Conservation (phyloP, 2,797 vertebrate species). For the Oreonectes daqikongensis region DNA sequence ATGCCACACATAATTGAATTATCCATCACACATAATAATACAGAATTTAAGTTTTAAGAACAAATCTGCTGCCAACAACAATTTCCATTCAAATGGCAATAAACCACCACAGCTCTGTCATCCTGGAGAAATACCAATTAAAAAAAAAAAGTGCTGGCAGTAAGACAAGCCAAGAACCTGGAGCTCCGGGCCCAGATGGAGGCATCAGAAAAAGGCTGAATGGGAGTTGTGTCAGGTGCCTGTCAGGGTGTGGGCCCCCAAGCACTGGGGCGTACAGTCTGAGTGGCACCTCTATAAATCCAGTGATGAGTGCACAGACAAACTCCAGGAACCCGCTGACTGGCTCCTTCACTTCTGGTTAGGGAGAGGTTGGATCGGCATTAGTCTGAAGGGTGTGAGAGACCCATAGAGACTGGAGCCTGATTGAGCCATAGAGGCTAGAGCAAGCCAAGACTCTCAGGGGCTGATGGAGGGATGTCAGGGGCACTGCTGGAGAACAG, state of each 20-base stretch:
- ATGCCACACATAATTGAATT: background rate
- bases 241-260: constrained; percentile 60
- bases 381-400: constrained; percentile 40
- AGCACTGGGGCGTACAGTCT: constrained; percentile 63
- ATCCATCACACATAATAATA: background rate
- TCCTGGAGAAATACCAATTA: constrained; percentile 43
- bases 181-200: constrained; percentile 3
- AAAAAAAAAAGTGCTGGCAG: constrained; percentile 18
- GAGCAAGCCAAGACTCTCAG: constrained; percentile 16
- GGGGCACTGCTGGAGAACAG: constrained; percentile 18
- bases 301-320: constrained; percentile 94
- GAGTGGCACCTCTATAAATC: constrained; percentile 98
- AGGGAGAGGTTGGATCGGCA: constrained; percentile 59
- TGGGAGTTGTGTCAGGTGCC: constrained; percentile 73
- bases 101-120: background rate
- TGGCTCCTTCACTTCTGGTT: constrained; percentile 93
- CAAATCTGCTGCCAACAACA: background rate
- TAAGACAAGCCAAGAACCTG: constrained; percentile 35
- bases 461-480: constrained; percentile 22
- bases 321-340: constrained; percentile 88
- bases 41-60: background rate
- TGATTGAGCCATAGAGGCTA: constrained; percentile 40
- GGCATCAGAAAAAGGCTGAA: constrained; percentile 59
- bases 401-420: constrained; percentile 23
- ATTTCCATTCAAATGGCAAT: background rate